Evolutionary conservation across 2,888 invertebrate genomes (phyloP), one percentile per base, ranked within the genome.

Genomic region (Charanyca ferruginea): DNA sequence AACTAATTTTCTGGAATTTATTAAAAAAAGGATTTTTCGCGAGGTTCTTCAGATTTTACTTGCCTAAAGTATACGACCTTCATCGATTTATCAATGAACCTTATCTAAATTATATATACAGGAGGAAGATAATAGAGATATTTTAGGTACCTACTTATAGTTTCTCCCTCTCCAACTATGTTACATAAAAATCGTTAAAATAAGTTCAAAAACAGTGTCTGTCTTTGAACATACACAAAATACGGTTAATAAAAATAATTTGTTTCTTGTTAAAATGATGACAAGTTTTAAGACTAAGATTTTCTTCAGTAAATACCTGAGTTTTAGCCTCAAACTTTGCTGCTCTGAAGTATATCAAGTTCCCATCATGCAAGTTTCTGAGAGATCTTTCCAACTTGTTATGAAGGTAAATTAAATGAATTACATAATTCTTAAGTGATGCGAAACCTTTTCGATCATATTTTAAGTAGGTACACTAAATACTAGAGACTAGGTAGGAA

Each of bases 181-280:
- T 4, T 5, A n/a, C n/a, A n/a, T 16, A 16, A 16, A 16, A 38
- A 13, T 16, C 7, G 20, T 0, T 13, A 66, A 44, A 53, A 5
- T 23, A 64, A 52, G 23, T 16, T 44, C 1, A 45, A 49, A 64
- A 63, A 18, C 28, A 48, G 2, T 64, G 6, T n/a, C n/a, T 64
- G 6, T n/a, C n/a, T 52, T 41, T n/a, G 1, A 22, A 22, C 9
- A 38, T 18, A 20, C 18, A 25, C n/a, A 32, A 11, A 11, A 9
- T 41, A 38, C 6, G 1, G 9, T 18, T 35, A 11, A 2, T 9
- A 4, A 35, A 22, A 23, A 22, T 6, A 38, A 42, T 72, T 64
- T n/a, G 13, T 20, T n/a, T 0, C 13, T 60, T n/a, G 18, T 66
- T 48, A 6, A 60, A 42, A 35, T 66, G 25, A 11, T 16, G 11